Conservation (phyloP, 2,113 vertebrate genomes). For the Pteronura brasiliensis region DNA sequence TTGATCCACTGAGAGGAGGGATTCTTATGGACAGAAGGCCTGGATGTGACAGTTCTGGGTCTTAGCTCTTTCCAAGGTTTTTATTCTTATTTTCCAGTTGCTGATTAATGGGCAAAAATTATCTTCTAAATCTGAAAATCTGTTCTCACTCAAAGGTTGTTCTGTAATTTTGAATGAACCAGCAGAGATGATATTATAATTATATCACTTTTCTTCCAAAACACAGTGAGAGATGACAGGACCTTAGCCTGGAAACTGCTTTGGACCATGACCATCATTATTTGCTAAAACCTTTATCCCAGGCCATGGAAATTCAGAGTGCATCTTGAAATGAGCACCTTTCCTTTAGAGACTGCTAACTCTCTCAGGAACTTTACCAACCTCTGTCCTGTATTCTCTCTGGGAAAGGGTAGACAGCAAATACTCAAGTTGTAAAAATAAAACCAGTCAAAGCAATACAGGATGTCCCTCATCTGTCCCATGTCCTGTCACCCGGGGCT, state of each 20-base stretch:
- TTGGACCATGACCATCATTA: not conserved
- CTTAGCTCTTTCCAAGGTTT: slow-evolving; percentile 65
- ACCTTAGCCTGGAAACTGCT: not conserved
- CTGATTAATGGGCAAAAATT: not conserved
- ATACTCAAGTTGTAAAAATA: not conserved
- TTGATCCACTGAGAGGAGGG: slow-evolving; percentile 22
- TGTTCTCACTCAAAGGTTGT: not conserved
- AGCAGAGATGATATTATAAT: not conserved
- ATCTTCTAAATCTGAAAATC: slow-evolving; percentile 43
- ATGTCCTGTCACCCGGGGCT: not conserved
- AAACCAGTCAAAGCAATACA: not conserved
- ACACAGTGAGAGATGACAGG: not conserved
- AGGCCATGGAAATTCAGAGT: not conserved
- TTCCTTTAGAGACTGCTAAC: not conserved
- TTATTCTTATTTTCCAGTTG: slow-evolving; percentile 1
- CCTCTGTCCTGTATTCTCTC: not conserved
- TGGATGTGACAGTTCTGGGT: not conserved
- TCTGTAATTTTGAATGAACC: not conserved
- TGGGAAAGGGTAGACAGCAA: not conserved
- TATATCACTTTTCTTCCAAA: not conserved
- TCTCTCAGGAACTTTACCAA: not conserved
- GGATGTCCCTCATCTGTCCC: not conserved
- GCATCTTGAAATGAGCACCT: not conserved
- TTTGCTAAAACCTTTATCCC: not conserved
- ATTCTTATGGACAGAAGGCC: not conserved